A percentile compares a stretch with the other conserved stretches of the same genome.
Evolutionary conservation across 2,888 invertebrate species (phyloP).

Genomic region (Andrena trimmerana): DNA sequence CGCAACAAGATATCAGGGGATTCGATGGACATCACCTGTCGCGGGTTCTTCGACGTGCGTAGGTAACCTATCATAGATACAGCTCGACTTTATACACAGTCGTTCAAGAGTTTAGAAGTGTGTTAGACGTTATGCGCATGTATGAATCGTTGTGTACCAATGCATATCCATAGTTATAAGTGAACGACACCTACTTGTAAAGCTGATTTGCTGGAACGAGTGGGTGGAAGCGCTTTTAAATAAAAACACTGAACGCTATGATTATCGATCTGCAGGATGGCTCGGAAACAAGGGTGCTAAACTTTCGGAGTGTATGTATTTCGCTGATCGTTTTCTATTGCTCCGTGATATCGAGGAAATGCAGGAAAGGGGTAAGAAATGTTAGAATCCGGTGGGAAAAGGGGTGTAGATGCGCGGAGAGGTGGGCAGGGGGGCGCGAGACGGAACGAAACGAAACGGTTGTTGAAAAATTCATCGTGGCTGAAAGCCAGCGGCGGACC

Average conservation of each 20-base stretch:
- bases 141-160: background rate
- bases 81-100: background rate
- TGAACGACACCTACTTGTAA: background rate
- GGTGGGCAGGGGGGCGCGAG: background rate
- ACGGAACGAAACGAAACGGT: constrained; percentile 42
- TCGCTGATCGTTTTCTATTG: constrained; percentile 6
- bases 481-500: constrained; percentile 66
- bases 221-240: background rate
- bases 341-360: constrained; percentile 25
- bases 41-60: background rate
- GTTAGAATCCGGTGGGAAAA: background rate
- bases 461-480: constrained; percentile 67
- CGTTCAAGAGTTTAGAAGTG: background rate
- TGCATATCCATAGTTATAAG: background rate
- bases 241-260: constrained; percentile 15
- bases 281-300: constrained; percentile 14
- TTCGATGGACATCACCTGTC: constrained; percentile 50
- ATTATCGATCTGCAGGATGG: background rate
- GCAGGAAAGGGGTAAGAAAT: constrained; percentile 6
- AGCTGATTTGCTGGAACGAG: background rate
- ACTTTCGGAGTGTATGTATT: background rate
- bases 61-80: background rate
- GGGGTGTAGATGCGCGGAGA: background rate
- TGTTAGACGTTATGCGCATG: background rate
- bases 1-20: constrained; percentile 24